phyloP scores from a whole-genome alignment of 2,888 invertebrate species.

The Cantharis flavilabris region DNA sequence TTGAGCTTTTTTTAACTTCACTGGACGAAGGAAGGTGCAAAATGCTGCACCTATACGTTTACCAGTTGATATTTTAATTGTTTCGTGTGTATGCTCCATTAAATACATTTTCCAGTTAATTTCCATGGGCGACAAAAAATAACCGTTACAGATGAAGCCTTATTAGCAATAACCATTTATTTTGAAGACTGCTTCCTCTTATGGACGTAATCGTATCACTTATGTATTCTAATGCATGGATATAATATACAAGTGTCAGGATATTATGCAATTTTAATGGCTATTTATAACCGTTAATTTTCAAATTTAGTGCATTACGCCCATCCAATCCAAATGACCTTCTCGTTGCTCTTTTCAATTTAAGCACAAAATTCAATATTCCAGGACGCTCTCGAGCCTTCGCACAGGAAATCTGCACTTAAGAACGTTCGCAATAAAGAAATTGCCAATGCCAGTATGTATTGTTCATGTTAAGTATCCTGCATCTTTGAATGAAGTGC shows the following conservation, averaged over 20 bases:
- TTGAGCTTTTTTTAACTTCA: neutral
- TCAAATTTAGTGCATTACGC: neutral
- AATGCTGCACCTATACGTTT: neutral
- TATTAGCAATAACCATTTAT: neutral
- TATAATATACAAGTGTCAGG: neutral
- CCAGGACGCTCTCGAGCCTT: neutral
- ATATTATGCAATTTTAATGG: neutral
- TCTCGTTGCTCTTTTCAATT: neutral
- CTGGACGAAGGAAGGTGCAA: neutral
- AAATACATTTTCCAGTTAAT: neutral
- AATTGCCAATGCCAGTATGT: neutral
- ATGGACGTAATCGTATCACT: neutral
- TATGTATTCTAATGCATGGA: neutral
- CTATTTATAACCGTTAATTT: neutral
- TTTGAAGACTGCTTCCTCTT: neutral
- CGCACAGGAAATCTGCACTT: neutral
- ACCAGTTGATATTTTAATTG: neutral
- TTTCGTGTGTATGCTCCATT: neutral
- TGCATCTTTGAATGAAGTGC: constrained; percentile 2
- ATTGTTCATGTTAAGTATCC: neutral
- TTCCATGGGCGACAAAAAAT: neutral
- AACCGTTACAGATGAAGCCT: neutral
- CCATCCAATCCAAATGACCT: neutral
- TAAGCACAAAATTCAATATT: neutral
- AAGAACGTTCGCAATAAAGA: neutral